Conservation (phyloP, 2,797 vertebrate species). For the Trachurus trachurus region DNA sequence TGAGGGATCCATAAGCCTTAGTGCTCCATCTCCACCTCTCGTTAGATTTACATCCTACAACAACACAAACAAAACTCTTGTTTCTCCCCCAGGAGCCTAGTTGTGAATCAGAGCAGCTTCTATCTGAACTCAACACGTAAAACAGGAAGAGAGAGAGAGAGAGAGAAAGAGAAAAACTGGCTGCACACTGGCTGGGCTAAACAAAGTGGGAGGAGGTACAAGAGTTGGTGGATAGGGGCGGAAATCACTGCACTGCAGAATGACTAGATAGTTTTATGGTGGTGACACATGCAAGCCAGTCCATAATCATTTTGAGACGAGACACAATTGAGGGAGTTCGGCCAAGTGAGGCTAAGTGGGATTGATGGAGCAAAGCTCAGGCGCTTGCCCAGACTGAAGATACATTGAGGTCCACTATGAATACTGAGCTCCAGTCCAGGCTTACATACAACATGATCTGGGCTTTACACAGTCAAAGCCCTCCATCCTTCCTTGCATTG, state of each 20-base stretch:
- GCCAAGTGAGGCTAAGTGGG: conserved; percentile 72
- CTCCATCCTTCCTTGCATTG: conserved; percentile 76
- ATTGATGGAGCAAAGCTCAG: conserved; percentile 74
- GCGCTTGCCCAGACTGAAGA: conserved; percentile 62
- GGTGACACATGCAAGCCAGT: conserved; percentile 61
- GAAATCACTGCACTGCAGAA: conserved; percentile 48
- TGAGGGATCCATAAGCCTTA: conserved; percentile 81
- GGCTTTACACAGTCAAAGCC: conserved; percentile 78
- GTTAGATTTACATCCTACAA: conserved; percentile 85
- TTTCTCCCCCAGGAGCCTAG: conserved; percentile 78
- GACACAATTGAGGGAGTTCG: conserved; percentile 62
- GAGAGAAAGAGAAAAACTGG: conserved; percentile 22
- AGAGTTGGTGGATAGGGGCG: conserved; percentile 31
- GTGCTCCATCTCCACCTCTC: conserved; percentile 81
- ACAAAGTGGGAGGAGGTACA: conserved; percentile 43
- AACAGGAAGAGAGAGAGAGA: conserved; percentile 56
- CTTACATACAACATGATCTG: conserved; percentile 79
- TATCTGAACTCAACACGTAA: conserved; percentile 58
- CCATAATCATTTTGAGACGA: conserved; percentile 70
- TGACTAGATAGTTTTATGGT: conserved; percentile 46
- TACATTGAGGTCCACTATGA: conserved; percentile 71
- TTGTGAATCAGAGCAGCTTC: conserved; percentile 78
- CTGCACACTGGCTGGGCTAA: conserved; percentile 41
- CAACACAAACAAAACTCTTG: conserved; percentile 84
- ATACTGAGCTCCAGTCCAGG: conserved; percentile 66